phyloP scores from a whole-genome alignment of 2,113 vertebrate genomes.

The Eurypyga helias region DNA sequence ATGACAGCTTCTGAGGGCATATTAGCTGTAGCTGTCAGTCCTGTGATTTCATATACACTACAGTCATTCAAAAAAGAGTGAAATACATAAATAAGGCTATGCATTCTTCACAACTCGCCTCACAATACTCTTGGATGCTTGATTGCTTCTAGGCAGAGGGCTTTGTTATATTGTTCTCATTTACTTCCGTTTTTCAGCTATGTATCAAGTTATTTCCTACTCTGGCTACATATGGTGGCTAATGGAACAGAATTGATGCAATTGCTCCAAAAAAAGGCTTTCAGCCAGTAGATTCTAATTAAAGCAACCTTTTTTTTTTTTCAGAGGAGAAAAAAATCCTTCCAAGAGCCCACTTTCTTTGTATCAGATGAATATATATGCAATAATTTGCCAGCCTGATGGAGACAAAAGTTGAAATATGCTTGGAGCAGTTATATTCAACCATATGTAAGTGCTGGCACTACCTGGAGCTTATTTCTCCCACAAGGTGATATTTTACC shows the following conservation, averaged over 20 bases:
- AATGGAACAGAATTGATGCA: slow-evolving; percentile 60
- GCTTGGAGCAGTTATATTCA: slow-evolving; percentile 27
- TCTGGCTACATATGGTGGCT: neutral
- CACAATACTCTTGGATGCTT: neutral
- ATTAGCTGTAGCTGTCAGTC: neutral
- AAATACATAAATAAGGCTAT: neutral
- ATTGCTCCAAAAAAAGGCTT: slow-evolving; percentile 17
- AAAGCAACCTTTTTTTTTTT: slow-evolving; percentile 14
- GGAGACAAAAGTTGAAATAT: slow-evolving; percentile 45
- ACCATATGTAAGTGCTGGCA: slow-evolving; percentile 20
- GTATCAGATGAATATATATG: slow-evolving; percentile 25
- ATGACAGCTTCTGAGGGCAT: neutral
- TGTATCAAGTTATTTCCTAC: slow-evolving; percentile 3
- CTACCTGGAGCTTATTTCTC: slow-evolving; percentile 56
- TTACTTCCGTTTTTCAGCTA: neutral
- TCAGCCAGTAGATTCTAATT: slow-evolving; percentile 45
- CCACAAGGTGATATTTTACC: slow-evolving; percentile 48
- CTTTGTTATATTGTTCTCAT: slow-evolving; percentile 6
- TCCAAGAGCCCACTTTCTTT: slow-evolving; percentile 9
- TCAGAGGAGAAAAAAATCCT: neutral
- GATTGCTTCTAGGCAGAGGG: neutral
- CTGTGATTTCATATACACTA: neutral
- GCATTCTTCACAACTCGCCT: neutral
- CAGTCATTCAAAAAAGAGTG: neutral
- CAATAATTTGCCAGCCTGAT: slow-evolving; percentile 23